Conservation (phyloP, 2,113 vertebrate genomes). For the Heterochromis multidens region DNA sequence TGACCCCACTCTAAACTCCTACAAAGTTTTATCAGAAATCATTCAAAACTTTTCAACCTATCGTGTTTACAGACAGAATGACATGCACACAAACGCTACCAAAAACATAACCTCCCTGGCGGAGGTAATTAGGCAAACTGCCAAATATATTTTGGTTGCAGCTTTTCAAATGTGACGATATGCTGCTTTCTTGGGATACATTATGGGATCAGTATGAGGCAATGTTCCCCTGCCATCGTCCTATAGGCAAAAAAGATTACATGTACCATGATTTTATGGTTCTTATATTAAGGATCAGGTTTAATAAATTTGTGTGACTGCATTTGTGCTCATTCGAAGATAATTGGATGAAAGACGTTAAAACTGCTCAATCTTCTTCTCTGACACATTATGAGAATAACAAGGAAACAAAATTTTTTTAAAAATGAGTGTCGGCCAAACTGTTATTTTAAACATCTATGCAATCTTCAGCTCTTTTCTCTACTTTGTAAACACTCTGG, state of each 20-base stretch:
- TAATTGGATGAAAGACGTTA: background rate
- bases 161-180: background rate
- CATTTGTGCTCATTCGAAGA: background rate
- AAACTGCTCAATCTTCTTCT: no score
- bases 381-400: no score
- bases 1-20: no score
- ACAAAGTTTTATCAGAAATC: no score
- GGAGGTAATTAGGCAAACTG: background rate
- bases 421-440: no score
- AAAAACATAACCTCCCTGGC: no score
- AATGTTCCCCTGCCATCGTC: background rate
- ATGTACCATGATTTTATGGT: background rate
- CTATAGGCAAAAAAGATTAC: background rate
- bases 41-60: no score
- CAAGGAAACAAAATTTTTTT: no score
- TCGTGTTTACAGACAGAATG: no score
- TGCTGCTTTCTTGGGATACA: background rate
- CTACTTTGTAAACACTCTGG: background rate
- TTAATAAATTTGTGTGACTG: background rate
- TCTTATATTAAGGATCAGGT: background rate
- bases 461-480: background rate
- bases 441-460: background rate
- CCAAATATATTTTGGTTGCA: background rate
- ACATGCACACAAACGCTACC: no score
- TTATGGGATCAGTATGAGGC: background rate